Evolutionary conservation across 2,888 invertebrate species (phyloP), one percentile per base, ranked within the genome.

Genomic region (Drosophila differens): DNA sequence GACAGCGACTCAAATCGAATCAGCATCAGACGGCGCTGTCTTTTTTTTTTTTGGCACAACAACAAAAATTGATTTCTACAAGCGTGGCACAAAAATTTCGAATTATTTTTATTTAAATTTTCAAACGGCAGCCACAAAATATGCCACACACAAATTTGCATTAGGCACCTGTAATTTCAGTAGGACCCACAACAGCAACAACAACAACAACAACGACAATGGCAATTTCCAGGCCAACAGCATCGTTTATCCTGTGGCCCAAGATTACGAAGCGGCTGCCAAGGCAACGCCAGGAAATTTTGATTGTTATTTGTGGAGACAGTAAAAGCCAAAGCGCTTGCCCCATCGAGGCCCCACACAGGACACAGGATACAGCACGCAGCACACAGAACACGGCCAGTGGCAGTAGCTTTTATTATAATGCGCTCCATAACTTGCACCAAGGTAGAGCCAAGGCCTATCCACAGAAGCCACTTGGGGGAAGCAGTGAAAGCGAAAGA

Each of bases 301-400:
- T 89, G 84, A 89, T 86, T 86, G 86, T 86, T 90, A 90, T 90
- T 86, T 86, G 86, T 86, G 86, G 86, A 84, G 90, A 90, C 89
- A 89, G 83, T 82, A 85, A 85, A 82, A 77, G 80, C 82, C 80
- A 88, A 79, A 75, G 70, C 76, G 70, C 67, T 72, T 66, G 86
- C 72, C 74, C 81, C 70, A 35, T 19, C 52, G 47, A 30, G 44
- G 37, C 74, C 69, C 62, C 54, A n/a, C 59, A 57, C 57, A 57
- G 65, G 33, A 62, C 63, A 54, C 47, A 37, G 70, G 33, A 55
- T 19, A 52, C 68, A 57, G 74, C 61, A 65, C 58, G 60, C 57
- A 30, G 49, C 22, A 49, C 28, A 32, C 44, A 22, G 39, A 22
- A 54, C 47, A 22, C 41, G 16, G 16, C 16, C 63, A 28, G 49